phyloP scores from a whole-genome alignment of 2,113 vertebrate species.

The Apteryx mantelli region DNA sequence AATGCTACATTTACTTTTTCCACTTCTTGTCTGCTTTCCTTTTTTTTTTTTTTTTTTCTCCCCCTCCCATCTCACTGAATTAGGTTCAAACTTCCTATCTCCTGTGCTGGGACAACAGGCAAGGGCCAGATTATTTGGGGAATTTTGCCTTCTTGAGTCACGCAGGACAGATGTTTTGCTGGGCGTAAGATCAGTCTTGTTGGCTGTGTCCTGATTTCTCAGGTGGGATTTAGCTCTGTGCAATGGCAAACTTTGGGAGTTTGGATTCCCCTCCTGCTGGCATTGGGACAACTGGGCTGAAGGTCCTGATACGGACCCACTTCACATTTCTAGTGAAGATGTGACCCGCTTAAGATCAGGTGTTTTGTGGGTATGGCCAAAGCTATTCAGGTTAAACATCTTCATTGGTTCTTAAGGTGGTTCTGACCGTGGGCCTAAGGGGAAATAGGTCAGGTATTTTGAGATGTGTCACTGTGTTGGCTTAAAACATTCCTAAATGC shows the following conservation, averaged over 20 bases:
- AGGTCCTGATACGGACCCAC: not conserved
- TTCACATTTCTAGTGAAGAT: not conserved
- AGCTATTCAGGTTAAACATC: conserved; percentile 49
- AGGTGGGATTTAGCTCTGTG: not conserved
- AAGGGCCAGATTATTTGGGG: not conserved
- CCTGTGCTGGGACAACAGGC: rapidly evolving
- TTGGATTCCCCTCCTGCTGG: not conserved
- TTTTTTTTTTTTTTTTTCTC: not conserved
- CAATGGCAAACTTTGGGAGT: no score
- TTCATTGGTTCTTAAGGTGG: not conserved
- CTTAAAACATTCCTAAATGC: conserved; percentile 17
- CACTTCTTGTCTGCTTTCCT: not conserved
- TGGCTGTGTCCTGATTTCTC: not conserved
- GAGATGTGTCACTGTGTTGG: conserved; percentile 42
- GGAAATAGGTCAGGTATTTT: conserved; percentile 29
- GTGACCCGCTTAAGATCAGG: not conserved
- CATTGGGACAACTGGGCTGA: not conserved
- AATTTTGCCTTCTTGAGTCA: not conserved
- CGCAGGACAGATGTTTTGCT: not conserved
- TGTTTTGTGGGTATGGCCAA: not conserved
- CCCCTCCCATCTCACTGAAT: rapidly evolving
- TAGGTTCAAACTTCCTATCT: not conserved
- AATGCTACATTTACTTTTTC: not conserved
- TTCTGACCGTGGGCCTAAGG: not conserved
- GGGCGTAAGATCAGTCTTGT: not conserved